Evolutionary conservation across 1,140 invertebrate genomes (phyloP).

Genomic region (Bombus vancouverensis): DNA sequence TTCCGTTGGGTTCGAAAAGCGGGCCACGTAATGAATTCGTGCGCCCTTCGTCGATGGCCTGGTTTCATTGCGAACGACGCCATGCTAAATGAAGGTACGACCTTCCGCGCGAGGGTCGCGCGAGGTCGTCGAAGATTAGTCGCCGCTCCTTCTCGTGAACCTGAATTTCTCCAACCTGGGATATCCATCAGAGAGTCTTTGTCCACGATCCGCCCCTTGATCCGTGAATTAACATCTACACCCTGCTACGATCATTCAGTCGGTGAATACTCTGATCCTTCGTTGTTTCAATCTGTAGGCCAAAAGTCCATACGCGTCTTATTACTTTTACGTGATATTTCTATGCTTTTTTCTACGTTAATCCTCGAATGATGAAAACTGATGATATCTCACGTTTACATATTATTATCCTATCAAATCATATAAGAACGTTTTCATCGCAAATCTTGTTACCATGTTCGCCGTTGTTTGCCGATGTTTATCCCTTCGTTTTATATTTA

Average conservation of each 20-base stretch:
- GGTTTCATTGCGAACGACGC: slow-evolving; percentile 63
- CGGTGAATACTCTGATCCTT: too few relatives aligned
- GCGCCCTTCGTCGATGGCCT: slow-evolving; percentile 67
- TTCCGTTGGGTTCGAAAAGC: slow-evolving; percentile 58
- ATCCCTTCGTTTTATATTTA: too few relatives aligned
- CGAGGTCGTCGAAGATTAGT: slow-evolving; percentile 55
- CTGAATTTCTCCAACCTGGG: slow-evolving; percentile 27
- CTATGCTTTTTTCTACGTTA: neutral
- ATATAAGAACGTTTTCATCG: neutral
- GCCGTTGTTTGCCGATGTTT: too few relatives aligned
- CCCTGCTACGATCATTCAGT: neutral
- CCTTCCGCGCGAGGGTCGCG: slow-evolving; percentile 56
- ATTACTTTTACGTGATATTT: neutral
- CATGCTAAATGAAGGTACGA: slow-evolving; percentile 66
- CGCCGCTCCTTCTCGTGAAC: slow-evolving; percentile 47
- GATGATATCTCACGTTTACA: neutral
- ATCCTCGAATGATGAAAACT: neutral
- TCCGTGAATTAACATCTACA: slow-evolving; percentile 9
- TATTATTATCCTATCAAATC: neutral
- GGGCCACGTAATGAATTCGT: slow-evolving; percentile 69
- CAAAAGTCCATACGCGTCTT: neutral
- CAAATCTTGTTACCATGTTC: too few relatives aligned
- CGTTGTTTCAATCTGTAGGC: neutral
- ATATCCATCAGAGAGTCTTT: slow-evolving; percentile 17
- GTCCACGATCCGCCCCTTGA: neutral